Evolutionary conservation across 1,140 invertebrate species (phyloP), one percentile per base, ranked within the genome.

Genomic region (Conopomorpha cramerella): DNA sequence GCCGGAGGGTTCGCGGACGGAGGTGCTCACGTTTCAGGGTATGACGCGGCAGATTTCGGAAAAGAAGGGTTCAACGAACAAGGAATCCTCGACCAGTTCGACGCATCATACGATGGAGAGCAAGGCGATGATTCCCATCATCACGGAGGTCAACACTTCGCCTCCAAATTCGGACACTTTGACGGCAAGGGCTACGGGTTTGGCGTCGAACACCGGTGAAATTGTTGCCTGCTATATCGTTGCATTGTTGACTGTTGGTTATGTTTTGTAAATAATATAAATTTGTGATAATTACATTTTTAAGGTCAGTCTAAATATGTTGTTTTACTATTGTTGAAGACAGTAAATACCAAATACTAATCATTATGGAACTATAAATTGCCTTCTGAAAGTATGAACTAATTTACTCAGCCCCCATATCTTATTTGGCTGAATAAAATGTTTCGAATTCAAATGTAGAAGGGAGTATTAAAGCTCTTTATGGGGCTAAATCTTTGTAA

Each of bases 1-100:
- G 61, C 74, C 23, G 81, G 76, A 17, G 70, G 45, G 32, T 63
- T 74, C 45, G 49, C 80, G 26, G 78, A 83, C 25, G 82, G 78
- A 25, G 74, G 49, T 13, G 52, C 61, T 34, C 66, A 78, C 36
- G 76, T 82, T 23, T 78, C 79, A 1, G 79, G 47, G 8, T 67
- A 79, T 43, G 48, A 79, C 27, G 51, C 63, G 3, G 41, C 37
- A 30, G 51, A 60, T 34, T 58, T 52, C 14, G 81, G 71, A 17
- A 72, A 77, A 15, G 50, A 71, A 25, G 80, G 76, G 6, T 50
- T 65, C 32, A 57, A 50, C 38, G 68, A 78, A 6, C 76, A 82
- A 41, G 78, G 78, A 1, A 62, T 72, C 19, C 53, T 49, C 17
- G 46, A 71, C n/a, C 56, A 54, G 16, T 51, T 66, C 15, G 56